These are phyloP conservation scores for Trichonephila clavata DNA, from an alignment of 1,140 invertebrate species.

Conservation along the genomic window DNA sequence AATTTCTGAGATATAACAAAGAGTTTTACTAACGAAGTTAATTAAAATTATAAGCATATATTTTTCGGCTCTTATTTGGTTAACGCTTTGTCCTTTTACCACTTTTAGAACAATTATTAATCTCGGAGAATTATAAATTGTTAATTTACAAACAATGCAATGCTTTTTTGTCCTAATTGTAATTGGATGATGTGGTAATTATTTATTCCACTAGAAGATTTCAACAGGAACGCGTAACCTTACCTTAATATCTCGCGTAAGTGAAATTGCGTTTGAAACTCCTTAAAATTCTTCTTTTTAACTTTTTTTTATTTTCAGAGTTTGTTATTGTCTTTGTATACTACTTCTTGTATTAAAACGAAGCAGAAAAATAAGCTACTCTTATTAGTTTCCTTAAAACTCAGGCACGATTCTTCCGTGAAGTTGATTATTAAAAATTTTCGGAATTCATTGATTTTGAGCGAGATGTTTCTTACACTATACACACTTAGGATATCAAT, in stretches of 20 bases:
- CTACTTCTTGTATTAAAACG: no score
- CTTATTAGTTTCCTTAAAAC: no score
- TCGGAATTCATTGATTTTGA: no score
- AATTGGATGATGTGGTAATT: no score
- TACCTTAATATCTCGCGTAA: neutral
- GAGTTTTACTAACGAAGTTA: conserved; percentile 15
- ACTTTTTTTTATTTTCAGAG: neutral
- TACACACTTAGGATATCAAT: no score
- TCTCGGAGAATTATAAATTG: neutral
- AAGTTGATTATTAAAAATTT: no score
- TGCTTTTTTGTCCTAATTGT: neutral
- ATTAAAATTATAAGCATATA: conserved; percentile 29
- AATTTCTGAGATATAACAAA: neutral
- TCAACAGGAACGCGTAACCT: neutral
- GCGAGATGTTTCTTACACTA: no score
- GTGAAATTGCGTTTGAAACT: neutral
- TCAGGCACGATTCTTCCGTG: no score
- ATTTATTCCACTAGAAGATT: no score
- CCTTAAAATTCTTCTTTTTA: neutral
- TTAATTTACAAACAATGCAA: conserved; percentile 7
- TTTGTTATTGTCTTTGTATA: neutral
- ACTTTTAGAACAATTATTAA: neutral
- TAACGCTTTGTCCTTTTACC: neutral
- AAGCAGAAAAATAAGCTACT: no score
- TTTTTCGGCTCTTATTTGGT: neutral